Base-by-base conservation (phyloP, 2,888 invertebrate species). In the Erebia aethiops region DNA sequence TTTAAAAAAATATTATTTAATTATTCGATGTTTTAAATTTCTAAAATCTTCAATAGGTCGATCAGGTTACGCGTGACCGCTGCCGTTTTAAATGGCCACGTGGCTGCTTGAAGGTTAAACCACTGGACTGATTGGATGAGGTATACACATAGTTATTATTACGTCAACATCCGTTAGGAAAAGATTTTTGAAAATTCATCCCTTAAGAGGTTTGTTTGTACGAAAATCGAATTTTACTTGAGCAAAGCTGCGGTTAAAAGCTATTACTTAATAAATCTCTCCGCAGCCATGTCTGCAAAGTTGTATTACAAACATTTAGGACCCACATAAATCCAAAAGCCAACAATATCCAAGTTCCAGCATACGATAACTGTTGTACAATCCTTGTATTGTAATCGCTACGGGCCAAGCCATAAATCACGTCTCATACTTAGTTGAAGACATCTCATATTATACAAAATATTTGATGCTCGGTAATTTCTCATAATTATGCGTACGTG, bases 401-500 rank as follows among this genome's bases (percentile, higher is more conserved):
- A 79, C 80, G 78, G 78, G 82, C 84, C 80, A 80, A 81, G 84
- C 86, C 80, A 91, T 91, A 92, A 92, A 92, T 92, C 84, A 81
- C 81, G 82, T 49, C 56, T 71, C 57, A 57, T 67, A 54, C 67
- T 82, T 79, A 81, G 72, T 71, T 81, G 84, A 84, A 87, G 86
- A 89, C 89, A 87, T 89, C 87, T 80, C 82, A 85, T 86, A 86
- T 87, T 86, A 86, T 87, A 87, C 83, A 85, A 88, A 85, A 87
- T 87, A 88, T 90, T 87, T 82, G 86, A 89, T 87, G 85, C 51
- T 51, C 84, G 86, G 87, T 89, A 87, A 87, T 80, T 82, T 82
- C 81, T 81, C 82, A 79, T 81, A 52, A n/a, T n/a, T 58, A 51
- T 16, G 56, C 46, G 18, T 46, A 8, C 14, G 8, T 60, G 0